These are phyloP conservation scores for Alsophila aescularia DNA, from an alignment of 2,888 invertebrate species.

Conservation along the genomic window DNA sequence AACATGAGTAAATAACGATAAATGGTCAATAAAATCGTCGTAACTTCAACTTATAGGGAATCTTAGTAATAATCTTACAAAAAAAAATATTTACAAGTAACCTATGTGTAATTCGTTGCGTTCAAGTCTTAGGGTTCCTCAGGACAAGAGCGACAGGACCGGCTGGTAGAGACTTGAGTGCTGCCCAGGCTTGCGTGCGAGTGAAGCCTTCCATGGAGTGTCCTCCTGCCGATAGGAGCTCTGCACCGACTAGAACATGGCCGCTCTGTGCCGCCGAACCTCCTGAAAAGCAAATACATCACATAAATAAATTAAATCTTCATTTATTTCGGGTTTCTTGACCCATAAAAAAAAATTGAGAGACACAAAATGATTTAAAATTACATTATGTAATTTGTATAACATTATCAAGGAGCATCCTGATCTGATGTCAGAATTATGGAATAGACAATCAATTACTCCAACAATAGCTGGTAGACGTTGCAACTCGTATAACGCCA, in stretches of 20 bases:
- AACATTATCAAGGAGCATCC: too few relatives aligned
- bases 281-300: constrained; percentile 80
- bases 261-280: constrained; percentile 95
- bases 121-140: constrained; percentile 59
- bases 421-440: too few relatives aligned
- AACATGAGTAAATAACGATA: background rate
- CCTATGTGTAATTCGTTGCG: constrained; percentile 4
- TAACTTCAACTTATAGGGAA: background rate
- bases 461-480: too few relatives aligned
- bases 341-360: too few relatives aligned
- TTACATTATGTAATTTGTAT: too few relatives aligned
- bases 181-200: constrained; percentile 97
- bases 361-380: too few relatives aligned
- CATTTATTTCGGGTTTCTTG: too few relatives aligned
- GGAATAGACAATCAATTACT: too few relatives aligned
- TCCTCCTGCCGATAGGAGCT: constrained; percentile 93
- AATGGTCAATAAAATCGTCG: constrained; percentile 1
- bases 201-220: constrained; percentile 92
- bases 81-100: constrained; percentile 20
- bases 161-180: constrained; percentile 94
- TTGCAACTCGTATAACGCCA: too few relatives aligned
- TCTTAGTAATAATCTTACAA: constrained; percentile 1
- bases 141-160: constrained; percentile 89
- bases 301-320: background rate
- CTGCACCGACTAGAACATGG: constrained; percentile 93